Conservation (phyloP, 2,113 vertebrate genomes). For the Thalassarche chlororhynchos region DNA sequence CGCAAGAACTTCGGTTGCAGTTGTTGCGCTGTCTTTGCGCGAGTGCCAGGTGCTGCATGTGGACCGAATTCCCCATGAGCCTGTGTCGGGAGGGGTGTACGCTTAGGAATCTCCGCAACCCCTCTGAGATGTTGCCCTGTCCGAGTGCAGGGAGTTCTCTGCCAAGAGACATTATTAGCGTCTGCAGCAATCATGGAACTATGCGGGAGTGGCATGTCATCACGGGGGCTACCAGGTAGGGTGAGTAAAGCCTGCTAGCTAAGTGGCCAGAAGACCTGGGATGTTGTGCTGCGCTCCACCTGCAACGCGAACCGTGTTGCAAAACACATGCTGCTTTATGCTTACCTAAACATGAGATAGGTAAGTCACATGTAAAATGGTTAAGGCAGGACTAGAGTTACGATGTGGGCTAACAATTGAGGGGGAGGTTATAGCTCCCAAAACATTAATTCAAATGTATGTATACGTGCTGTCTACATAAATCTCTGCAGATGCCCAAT, state of each 20-base stretch:
- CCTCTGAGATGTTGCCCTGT: neutral
- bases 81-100: neutral
- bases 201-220: neutral
- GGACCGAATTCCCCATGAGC: rapidly evolving
- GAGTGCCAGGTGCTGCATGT: neutral
- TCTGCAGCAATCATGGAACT: neutral
- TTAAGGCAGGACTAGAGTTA: neutral
- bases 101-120: neutral
- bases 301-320: neutral
- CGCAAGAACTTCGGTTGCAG: neutral
- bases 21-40: neutral
- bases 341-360: neutral
- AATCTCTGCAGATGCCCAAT: neutral
- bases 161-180: neutral
- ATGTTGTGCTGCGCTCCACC: neutral
- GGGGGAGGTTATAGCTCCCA: neutral
- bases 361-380: neutral
- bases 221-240: neutral
- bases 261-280: neutral
- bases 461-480: neutral
- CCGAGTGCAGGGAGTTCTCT: neutral
- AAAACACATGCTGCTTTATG: neutral
- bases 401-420: neutral
- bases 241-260: neutral
- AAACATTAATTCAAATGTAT: neutral